Conservation (phyloP, 92 coral and sea anemone species). For the Heteractis magnifica region DNA sequence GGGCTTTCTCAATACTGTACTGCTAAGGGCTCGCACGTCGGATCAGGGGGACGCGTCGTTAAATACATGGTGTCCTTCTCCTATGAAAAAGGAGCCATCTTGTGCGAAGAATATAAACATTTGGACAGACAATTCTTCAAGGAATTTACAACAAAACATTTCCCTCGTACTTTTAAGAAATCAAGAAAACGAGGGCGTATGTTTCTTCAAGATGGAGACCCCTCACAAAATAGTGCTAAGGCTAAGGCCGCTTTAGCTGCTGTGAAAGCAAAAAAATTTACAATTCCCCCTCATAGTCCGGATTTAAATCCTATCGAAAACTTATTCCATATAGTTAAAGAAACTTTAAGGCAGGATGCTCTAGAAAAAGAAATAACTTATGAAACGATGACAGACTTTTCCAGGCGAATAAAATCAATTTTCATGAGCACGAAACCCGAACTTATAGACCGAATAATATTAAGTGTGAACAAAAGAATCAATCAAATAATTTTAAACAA, state of each 20-base stretch:
- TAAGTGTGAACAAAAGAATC: too few relatives aligned
- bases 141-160: conserved; percentile 41
- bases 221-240: conserved; percentile 32
- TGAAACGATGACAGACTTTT: neutral
- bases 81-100: conserved; percentile 42
- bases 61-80: conserved; percentile 53
- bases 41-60: conserved; percentile 57
- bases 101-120: conserved; percentile 42
- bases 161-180: conserved; percentile 18
- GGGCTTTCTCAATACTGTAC: neutral
- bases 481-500: too few relatives aligned
- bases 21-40: conserved; percentile 52
- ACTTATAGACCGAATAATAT: neutral
- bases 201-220: conserved; percentile 61
- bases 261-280: conserved; percentile 14
- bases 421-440: conserved; percentile 6
- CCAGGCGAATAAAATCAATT: neutral
- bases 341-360: conserved; percentile 23
- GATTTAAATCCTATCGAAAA: conserved; percentile 54
- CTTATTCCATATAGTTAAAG: conserved; percentile 34
- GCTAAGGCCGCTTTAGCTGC: conserved; percentile 28
- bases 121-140: conserved; percentile 40
- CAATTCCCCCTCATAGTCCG: conserved; percentile 48
- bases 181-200: conserved; percentile 23
- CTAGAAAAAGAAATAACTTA: conserved; percentile 5